Percentiles rank a stretch among this genome's conserved stretches.
Conservation (phyloP, 2,113 vertebrate genomes). For the Neotragus moschatus region DNA sequence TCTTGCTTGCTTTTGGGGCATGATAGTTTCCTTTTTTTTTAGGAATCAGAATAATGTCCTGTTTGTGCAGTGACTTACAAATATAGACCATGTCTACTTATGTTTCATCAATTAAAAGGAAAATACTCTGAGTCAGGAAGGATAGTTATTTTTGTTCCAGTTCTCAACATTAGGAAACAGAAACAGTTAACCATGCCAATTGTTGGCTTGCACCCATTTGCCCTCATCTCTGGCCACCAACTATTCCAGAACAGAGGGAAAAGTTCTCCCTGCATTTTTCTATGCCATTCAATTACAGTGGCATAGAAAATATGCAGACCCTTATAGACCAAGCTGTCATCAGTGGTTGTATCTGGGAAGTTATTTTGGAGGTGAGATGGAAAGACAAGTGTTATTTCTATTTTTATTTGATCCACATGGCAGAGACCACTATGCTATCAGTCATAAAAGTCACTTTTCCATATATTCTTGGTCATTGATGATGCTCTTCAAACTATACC, state of each 20-base stretch:
- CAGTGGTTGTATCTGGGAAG: not conserved
- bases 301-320: not conserved
- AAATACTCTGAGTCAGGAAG: not conserved
- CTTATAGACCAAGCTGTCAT: not conserved
- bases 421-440: not conserved
- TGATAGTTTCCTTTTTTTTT: not conserved
- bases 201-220: not conserved
- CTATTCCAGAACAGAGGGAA: not conserved
- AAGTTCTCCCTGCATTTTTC: not conserved
- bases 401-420: not conserved
- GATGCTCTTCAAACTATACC: not conserved
- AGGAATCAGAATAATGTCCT: not conserved
- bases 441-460: not conserved
- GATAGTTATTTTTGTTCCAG: not conserved
- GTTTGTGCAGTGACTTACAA: not conserved
- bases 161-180: not conserved
- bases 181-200: not conserved
- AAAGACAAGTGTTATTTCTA: not conserved
- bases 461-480: not conserved
- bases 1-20: not conserved
- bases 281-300: not conserved
- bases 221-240: not conserved
- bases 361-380: not conserved
- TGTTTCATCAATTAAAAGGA: not conserved
- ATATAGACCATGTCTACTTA: not conserved